A percentile compares a stretch with the other conserved stretches of the same genome.
Evolutionary conservation across 2,888 invertebrate species (phyloP).

Genomic region (Nymphalis c-album): DNA sequence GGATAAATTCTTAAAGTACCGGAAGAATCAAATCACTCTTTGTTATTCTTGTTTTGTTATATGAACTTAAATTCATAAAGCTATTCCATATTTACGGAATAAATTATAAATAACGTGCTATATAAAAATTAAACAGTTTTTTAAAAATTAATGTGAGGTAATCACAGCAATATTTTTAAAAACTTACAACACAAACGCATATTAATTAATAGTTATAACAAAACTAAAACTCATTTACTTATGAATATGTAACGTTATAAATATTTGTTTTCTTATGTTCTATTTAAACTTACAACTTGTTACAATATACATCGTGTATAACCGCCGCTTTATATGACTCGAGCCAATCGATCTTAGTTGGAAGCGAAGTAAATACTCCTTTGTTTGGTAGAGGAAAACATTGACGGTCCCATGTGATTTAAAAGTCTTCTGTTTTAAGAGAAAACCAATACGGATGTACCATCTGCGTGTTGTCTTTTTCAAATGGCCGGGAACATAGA

Average conservation of each 20-base stretch:
- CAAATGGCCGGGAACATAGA: constrained; percentile 66
- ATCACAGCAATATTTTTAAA: no score
- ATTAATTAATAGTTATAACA: no score
- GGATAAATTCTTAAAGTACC: constrained; percentile 37
- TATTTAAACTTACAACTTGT: constrained; percentile 13
- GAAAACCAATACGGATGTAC: constrained; percentile 76
- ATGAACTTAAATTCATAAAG: not conserved
- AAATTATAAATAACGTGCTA: no score
- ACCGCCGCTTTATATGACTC: constrained; percentile 47
- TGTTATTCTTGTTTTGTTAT: constrained; percentile 6
- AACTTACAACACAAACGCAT: no score
- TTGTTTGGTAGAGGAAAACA: constrained; percentile 75
- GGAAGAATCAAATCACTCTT: constrained; percentile 23
- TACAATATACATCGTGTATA: constrained; percentile 13
- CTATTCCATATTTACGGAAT: not conserved
- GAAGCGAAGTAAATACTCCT: constrained; percentile 58
- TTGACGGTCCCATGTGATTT: constrained; percentile 75
- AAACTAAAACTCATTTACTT: no score
- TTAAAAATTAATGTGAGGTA: no score
- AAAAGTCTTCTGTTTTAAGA: constrained; percentile 78
- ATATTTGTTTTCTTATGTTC: not conserved
- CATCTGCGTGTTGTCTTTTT: constrained; percentile 76
- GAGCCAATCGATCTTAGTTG: constrained; percentile 73
- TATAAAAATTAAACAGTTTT: no score
- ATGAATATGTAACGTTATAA: not conserved